Evolutionary conservation across 1,140 invertebrate species (phyloP).

Genomic region (Lysiphlebus fabarum): DNA sequence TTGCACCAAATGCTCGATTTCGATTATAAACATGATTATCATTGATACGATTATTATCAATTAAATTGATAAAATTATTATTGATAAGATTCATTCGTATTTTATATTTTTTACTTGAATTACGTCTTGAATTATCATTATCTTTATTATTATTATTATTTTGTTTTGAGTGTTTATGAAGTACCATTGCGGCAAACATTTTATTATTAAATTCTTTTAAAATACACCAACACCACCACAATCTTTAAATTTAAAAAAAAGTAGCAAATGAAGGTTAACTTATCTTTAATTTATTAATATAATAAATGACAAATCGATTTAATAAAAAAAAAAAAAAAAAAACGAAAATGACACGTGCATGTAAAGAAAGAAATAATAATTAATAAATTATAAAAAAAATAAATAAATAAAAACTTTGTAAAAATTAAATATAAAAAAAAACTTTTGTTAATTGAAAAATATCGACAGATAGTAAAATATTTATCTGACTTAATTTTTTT

Average conservation of each 20-base stretch:
- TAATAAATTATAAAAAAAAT: too few species aligned
- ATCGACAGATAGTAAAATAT: too few species aligned
- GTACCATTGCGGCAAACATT: constrained; percentile 54
- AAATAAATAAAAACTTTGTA: too few species aligned
- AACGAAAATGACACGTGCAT: too few species aligned
- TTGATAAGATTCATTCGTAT: constrained; percentile 42
- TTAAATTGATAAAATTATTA: constrained; percentile 41
- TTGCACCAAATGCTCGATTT: constrained; percentile 28
- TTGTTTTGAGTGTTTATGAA: constrained; percentile 48
- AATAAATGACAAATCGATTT: too few species aligned
- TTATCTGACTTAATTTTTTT: too few species aligned
- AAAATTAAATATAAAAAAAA: too few species aligned
- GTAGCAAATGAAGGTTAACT: background rate
- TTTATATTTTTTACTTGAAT: constrained; percentile 30
- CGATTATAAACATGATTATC: constrained; percentile 14
- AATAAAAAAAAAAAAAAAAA: constrained; percentile 6
- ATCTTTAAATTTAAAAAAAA: constrained; percentile 5
- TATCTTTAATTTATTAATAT: too few species aligned
- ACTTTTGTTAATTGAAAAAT: too few species aligned
- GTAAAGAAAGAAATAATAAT: too few species aligned
- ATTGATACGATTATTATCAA: constrained; percentile 33
- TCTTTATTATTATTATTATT: constrained; percentile 42
- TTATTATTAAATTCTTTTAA: background rate
- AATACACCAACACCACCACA: background rate
- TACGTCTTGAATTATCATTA: constrained; percentile 24